phyloP scores from a whole-genome alignment of 2,888 invertebrate species.

The Brenthis ino region DNA sequence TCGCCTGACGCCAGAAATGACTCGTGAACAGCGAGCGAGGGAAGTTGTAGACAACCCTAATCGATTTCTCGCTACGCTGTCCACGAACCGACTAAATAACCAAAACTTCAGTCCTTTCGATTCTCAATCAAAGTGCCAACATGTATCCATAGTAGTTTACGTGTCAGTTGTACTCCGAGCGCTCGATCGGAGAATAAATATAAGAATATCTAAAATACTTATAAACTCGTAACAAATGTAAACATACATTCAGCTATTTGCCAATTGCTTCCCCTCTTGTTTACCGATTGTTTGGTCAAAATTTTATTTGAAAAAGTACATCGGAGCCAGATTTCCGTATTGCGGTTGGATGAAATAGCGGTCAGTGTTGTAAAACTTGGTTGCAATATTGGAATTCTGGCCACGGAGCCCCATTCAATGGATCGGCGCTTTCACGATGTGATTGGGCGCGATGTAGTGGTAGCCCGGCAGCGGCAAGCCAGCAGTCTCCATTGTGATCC shows the following conservation, averaged over 20 bases:
- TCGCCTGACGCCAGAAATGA: conserved; percentile 59
- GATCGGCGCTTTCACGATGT: conserved; percentile 95
- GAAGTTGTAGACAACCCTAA: conserved; percentile 6
- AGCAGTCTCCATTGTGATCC: conserved; percentile 97
- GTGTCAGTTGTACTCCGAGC: conserved; percentile 61
- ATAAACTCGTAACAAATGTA: conserved; percentile 83
- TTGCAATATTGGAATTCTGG: conserved; percentile 58
- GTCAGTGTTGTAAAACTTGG: conserved; percentile 53
- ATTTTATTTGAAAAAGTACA: conserved; percentile 70
- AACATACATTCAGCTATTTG: conserved; percentile 73
- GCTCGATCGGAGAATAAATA: conserved; percentile 84
- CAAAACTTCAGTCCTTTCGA: conserved; percentile 67
- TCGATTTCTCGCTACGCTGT: conserved; percentile 49
- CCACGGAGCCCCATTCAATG: conserved; percentile 85
- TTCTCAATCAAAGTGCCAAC: conserved; percentile 45
- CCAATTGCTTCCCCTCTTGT: conserved; percentile 64
- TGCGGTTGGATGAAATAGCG: conserved; percentile 57
- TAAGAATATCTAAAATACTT: conserved; percentile 88
- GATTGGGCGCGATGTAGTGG: conserved; percentile 95
- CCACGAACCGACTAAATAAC: conserved; percentile 58
- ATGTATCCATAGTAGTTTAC: conserved; percentile 50
- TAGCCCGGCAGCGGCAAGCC: conserved; percentile 95
- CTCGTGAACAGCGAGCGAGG: conserved; percentile 59
- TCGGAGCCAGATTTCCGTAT: conserved; percentile 69
- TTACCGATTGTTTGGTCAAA: conserved; percentile 61